Base-by-base conservation (phyloP, 2,888 invertebrate species). In the Latrodectus elegans region DNA sequence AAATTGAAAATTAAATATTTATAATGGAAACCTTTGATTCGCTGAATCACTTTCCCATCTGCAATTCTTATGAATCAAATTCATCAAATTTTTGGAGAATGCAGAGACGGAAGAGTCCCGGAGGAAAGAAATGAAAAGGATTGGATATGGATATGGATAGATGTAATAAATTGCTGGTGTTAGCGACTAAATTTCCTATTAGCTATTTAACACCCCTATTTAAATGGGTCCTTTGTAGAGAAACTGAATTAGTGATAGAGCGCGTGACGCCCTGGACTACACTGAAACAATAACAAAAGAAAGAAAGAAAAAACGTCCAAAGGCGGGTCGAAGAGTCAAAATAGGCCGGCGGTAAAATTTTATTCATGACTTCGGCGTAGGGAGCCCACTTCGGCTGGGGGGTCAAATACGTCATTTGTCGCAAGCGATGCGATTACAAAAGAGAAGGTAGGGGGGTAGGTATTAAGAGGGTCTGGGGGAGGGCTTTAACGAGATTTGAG, bases 391-490 rank as follows among this genome's bases (percentile, higher is more conserved):
- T 15, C 12, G 60, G n/a, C 26, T 38, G 49, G 72, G 76, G 82
- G 87, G 87, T 87, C 87, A 87, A 87, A 82, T 82, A 87, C 82
- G 82, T 82, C 87, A 87, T 87, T 87, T 87, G 87, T 87, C 87
- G 87, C 87, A 67, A 81, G 76, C 81, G 85, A 85, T 85, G 79
- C 76, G 75, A 86, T 86, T 74, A 77, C 78, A 73, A 78, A 64
- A 60, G 60, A n/a, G 60, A 60, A 15, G 67, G 73, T 51, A 60
- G 67, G 70, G 71, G 71, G 67, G 64, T 75, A 14, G 75, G 77
- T 84, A 84, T 84, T 84, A 84, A 83, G 83, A 76, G 71, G 72
- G 77, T n/a, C 17, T 72, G 84, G 84, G 70, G 70, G 68, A 53
- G 52, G 76, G 82, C 64, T 81, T 78, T 87, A 87, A 87, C 87